Conservation (phyloP, 2,113 vertebrate species). For the Myrmecophaga tridactyla region DNA sequence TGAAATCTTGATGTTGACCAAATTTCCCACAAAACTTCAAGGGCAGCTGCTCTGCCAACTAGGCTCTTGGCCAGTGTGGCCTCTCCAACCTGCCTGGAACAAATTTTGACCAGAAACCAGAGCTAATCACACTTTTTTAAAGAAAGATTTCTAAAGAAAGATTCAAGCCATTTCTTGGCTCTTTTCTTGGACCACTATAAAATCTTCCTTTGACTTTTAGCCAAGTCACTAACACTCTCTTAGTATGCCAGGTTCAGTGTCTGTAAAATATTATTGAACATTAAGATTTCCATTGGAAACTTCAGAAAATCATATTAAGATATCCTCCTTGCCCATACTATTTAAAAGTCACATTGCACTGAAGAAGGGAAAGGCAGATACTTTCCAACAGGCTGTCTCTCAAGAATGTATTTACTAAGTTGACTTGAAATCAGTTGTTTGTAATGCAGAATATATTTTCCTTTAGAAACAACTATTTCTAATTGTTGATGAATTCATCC, state of each 20-base stretch:
- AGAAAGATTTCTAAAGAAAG: constrained; percentile 4
- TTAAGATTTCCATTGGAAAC: background rate
- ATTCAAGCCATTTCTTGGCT: background rate
- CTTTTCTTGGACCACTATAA: background rate
- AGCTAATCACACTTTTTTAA: constrained; percentile 6
- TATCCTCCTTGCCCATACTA: background rate
- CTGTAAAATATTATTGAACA: background rate
- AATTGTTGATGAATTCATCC: background rate
- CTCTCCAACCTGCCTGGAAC: background rate
- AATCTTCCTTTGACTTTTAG: constrained; percentile 15
- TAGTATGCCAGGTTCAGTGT: background rate
- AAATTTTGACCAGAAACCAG: constrained; percentile 16
- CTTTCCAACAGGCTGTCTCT: background rate
- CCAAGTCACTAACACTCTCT: background rate
- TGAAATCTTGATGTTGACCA: background rate
- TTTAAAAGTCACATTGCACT: background rate
- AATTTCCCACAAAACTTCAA: background rate
- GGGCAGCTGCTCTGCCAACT: background rate
- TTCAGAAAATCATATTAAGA: background rate
- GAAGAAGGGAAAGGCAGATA: background rate
- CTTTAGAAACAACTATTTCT: background rate
- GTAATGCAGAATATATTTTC: background rate
- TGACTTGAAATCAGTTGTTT: background rate
- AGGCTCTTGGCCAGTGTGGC: background rate
- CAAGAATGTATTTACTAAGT: background rate